Percentiles rank a stretch among this genome's conserved stretches.
Conservation (phyloP, 2,113 vertebrate species). For the Sphyrna mokarran region DNA sequence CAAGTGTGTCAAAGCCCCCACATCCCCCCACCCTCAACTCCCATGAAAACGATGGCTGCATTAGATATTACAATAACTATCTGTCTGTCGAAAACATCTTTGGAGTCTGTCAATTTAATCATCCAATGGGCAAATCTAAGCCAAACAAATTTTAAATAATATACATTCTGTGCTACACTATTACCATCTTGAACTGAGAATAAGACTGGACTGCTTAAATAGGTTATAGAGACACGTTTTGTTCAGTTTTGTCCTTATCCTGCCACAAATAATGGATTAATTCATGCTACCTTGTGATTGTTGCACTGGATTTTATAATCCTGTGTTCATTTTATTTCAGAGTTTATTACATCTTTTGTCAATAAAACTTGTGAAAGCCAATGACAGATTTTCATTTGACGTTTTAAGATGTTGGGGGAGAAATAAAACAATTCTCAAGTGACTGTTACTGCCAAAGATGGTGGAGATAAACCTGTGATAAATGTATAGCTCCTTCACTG, state of each 20-base stretch:
- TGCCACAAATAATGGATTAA: not conserved
- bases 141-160: not conserved
- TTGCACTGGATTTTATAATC: not conserved
- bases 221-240: not conserved
- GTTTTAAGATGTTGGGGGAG: not conserved
- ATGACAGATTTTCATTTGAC: not conserved
- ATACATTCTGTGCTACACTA: not conserved
- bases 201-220: not conserved
- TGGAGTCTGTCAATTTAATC: not conserved
- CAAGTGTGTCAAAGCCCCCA: not conserved
- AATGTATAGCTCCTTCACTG: not conserved
- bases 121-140: not conserved
- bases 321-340: not conserved
- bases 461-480: not conserved
- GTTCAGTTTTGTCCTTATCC: not conserved
- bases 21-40: no score
- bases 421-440: not conserved
- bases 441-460: not conserved
- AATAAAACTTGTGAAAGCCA: conserved; percentile 9
- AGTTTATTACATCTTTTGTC: not conserved
- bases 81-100: not conserved
- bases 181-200: not conserved
- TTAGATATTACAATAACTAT: not conserved
- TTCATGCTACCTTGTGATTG: not conserved
- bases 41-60: not conserved